phyloP scores from a whole-genome alignment of 2,888 invertebrate genomes.

The Encarsia formosa region DNA sequence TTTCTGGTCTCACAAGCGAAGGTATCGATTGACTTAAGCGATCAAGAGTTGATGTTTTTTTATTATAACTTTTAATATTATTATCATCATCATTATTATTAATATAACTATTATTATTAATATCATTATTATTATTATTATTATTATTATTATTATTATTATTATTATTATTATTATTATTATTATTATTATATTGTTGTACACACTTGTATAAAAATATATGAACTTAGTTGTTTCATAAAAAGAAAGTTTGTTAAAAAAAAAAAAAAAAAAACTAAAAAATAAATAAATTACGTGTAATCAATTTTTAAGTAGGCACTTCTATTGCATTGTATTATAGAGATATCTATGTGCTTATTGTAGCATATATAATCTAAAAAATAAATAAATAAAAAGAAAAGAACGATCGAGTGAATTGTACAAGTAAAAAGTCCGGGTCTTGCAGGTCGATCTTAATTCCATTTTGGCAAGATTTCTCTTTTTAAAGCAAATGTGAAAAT shows the following conservation, averaged over 20 bases:
- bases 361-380: slow-evolving; percentile 47
- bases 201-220: slow-evolving; percentile 42
- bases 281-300: slow-evolving; percentile 41
- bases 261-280: no score
- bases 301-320: slow-evolving; percentile 40
- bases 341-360: slow-evolving; percentile 48
- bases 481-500: no score
- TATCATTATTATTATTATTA: no score
- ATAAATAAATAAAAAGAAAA: slow-evolving; percentile 43
- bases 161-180: no score
- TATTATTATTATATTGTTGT: slow-evolving; percentile 36
- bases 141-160: no score
- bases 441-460: slow-evolving; percentile 40
- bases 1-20: slow-evolving; percentile 16
- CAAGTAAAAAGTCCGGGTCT: slow-evolving; percentile 39
- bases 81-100: no score
- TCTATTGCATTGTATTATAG: slow-evolving; percentile 46
- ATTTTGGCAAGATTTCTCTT: no score
- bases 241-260: slow-evolving; percentile 40
- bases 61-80: no score
- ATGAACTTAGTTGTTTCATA: slow-evolving; percentile 40
- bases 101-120: no score
- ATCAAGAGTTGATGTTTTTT: slow-evolving; percentile 32
- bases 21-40: slow-evolving; percentile 31
- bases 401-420: slow-evolving; percentile 38